Evolutionary conservation across 2,113 vertebrate species (phyloP).

Genomic region (Lipotes vexillifer): DNA sequence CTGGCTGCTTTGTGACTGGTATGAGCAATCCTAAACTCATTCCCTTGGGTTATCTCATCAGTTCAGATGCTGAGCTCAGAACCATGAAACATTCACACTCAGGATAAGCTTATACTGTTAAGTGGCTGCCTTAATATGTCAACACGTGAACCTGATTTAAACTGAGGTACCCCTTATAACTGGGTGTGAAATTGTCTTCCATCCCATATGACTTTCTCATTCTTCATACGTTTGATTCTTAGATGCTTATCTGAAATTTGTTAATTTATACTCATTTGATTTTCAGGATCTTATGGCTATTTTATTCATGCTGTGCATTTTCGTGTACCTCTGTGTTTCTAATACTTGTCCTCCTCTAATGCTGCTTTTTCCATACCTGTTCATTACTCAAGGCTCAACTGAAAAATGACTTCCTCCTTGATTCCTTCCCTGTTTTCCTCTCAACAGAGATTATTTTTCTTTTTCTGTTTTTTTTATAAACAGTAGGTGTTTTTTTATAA

Average conservation of each 20-base stretch:
- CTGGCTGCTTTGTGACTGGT: background rate
- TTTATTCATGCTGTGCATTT: background rate
- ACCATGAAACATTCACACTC: background rate
- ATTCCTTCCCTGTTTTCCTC: background rate
- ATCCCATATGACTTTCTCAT: background rate
- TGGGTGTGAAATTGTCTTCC: background rate
- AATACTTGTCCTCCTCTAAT: background rate
- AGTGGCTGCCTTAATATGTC: background rate
- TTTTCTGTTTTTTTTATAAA: background rate
- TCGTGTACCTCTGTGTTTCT: conserved; percentile 8
- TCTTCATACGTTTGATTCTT: background rate
- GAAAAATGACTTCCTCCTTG: background rate
- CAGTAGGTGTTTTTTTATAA: no score
- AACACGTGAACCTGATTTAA: background rate
- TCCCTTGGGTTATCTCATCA: conserved; percentile 18
- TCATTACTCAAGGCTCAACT: background rate
- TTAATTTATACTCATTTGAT: background rate
- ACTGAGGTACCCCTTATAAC: background rate
- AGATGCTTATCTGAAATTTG: background rate
- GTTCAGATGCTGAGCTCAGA: background rate
- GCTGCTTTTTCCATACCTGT: background rate
- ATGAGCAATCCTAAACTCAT: background rate
- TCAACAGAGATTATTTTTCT: background rate
- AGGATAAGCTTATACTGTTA: background rate
- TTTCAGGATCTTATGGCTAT: background rate